Conservation (phyloP, 2,797 vertebrate species). For the Cossypha polioptera region DNA sequence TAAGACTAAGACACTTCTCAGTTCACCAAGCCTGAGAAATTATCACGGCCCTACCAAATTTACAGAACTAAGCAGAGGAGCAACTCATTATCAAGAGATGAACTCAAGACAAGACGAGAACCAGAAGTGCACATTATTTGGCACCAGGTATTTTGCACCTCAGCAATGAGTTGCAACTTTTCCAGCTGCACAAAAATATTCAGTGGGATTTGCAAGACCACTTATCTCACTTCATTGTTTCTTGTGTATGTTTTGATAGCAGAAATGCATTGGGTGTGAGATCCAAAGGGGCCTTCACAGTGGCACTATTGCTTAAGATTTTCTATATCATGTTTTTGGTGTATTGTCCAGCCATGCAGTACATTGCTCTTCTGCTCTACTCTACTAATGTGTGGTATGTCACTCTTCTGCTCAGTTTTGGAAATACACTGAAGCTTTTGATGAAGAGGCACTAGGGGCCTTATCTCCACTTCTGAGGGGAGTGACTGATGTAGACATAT, state of each 20-base stretch:
- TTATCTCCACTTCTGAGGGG: neutral
- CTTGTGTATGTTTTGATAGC: neutral
- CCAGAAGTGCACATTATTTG: neutral
- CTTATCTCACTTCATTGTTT: neutral
- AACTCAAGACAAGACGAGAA: neutral
- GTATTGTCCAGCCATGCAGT: neutral
- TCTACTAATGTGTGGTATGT: neutral
- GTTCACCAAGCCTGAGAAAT: neutral
- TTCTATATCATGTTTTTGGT: neutral
- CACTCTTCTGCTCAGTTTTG: neutral
- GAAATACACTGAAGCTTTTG: neutral
- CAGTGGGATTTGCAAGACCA: neutral
- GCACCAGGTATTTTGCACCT: neutral
- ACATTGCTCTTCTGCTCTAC: neutral
- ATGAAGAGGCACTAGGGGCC: neutral
- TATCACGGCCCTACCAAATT: fast-evolving
- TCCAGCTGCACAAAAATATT: neutral
- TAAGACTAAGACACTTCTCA: neutral
- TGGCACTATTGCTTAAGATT: neutral
- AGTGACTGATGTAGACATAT: neutral
- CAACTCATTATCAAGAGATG: neutral
- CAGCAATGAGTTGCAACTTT: neutral
- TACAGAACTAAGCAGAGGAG: neutral
- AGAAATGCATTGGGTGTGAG: neutral
- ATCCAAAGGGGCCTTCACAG: neutral